Evolutionary conservation across 2,113 vertebrate species (phyloP).

Genomic region (Pogona vitticeps): DNA sequence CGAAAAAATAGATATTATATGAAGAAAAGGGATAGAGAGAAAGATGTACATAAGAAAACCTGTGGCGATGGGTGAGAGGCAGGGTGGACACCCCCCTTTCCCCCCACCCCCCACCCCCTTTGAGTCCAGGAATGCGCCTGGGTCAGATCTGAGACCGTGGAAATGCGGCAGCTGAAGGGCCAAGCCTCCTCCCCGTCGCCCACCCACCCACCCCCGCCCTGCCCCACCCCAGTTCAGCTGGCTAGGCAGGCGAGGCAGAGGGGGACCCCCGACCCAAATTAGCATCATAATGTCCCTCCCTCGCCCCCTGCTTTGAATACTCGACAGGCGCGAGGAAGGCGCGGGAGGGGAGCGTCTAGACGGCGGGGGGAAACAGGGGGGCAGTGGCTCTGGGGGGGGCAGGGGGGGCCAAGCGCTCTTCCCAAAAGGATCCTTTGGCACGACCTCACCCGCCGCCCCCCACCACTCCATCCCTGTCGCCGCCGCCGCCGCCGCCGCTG

Average conservation of each 20-base stretch:
- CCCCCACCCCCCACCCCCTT: constrained; percentile 27
- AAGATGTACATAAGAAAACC: too few relatives aligned
- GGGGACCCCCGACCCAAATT: constrained; percentile 42
- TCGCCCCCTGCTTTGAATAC: constrained; percentile 42
- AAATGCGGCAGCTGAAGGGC: constrained; percentile 57
- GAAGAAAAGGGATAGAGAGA: too few relatives aligned
- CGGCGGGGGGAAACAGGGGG: constrained; percentile 1
- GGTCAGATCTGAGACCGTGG: constrained; percentile 38
- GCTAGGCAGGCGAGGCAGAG: constrained; percentile 69
- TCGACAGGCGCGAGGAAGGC: neutral
- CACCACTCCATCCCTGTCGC: too few relatives aligned
- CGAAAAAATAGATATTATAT: too few relatives aligned
- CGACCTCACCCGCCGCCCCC: neutral
- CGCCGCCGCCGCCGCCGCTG: too few relatives aligned
- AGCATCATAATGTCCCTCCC: constrained; percentile 82
- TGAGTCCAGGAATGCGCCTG: constrained; percentile 81
- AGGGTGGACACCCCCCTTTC: neutral
- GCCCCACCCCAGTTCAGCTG: constrained; percentile 67
- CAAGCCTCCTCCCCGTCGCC: too few relatives aligned
- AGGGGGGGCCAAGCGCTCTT: neutral
- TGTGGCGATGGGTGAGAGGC: too few relatives aligned
- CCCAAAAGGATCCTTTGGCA: neutral
- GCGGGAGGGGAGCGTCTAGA: constrained; percentile 48
- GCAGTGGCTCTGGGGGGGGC: neutral
- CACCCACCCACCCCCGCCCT: neutral